Evolutionary conservation across 2,888 invertebrate genomes (phyloP).

Genomic region (Tenthredo scrophulariae): DNA sequence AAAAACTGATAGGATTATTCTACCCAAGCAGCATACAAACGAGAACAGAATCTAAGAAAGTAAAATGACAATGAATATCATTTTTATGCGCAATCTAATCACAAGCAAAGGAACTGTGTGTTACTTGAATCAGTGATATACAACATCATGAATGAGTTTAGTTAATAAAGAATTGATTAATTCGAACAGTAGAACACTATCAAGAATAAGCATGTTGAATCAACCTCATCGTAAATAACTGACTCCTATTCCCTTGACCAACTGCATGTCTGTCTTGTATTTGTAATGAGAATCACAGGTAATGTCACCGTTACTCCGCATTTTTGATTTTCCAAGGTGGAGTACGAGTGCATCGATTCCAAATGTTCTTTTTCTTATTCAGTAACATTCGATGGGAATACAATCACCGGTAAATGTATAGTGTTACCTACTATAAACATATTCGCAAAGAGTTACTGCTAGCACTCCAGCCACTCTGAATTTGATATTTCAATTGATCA

Average conservation of each 20-base stretch:
- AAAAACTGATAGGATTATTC: background rate
- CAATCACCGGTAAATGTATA: background rate
- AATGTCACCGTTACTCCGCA: background rate
- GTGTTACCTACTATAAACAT: background rate
- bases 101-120: background rate
- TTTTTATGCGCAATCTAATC: background rate
- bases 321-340: background rate
- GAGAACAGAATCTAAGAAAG: background rate
- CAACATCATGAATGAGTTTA: background rate
- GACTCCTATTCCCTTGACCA: background rate
- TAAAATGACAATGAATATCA: background rate
- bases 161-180: background rate
- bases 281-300: background rate
- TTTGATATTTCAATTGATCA: background rate
- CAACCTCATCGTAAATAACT: background rate
- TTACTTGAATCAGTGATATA: background rate
- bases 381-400: background rate
- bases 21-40: background rate
- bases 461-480: background rate
- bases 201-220: background rate
- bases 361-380: background rate
- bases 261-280: background rate
- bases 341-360: background rate
- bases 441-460: background rate
- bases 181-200: background rate